A percentile compares a stretch with the other conserved stretches of the same genome.
These are phyloP conservation scores for Tiliacea citrago DNA, from an alignment of 2,888 invertebrate genomes.

Conservation along the genomic window DNA sequence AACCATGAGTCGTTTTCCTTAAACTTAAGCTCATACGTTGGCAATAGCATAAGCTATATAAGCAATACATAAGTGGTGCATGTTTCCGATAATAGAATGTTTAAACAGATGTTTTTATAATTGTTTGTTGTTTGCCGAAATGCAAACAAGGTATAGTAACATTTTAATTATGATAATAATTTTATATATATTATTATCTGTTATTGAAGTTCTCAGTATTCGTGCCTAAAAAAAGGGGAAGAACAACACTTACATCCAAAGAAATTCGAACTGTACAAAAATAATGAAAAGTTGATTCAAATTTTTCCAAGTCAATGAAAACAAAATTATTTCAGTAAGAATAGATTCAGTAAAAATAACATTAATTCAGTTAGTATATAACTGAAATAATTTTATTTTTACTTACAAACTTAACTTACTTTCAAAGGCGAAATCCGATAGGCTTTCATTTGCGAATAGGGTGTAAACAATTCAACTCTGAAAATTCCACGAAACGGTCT, in stretches of 20 bases:
- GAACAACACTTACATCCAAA: not conserved
- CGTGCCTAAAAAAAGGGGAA: not conserved
- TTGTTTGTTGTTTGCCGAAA: conserved; percentile 8
- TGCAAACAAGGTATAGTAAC: not conserved
- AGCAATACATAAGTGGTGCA: conserved; percentile 2
- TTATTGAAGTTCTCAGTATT: not conserved
- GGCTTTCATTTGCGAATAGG: not conserved
- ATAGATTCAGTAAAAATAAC: no score
- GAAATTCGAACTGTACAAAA: not conserved
- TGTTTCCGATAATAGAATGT: not conserved
- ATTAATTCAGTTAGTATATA: no score
- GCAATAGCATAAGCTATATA: not conserved
- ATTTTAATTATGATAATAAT: not conserved
- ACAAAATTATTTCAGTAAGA: not conserved
- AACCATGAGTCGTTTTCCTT: conserved; percentile 33
- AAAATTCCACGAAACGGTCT: not conserved
- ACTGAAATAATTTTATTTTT: not conserved
- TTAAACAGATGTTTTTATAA: not conserved
- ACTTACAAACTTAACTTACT: not conserved
- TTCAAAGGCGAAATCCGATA: not conserved
- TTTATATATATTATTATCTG: no score
- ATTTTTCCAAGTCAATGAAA: no score
- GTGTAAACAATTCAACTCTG: not conserved
- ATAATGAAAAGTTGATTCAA: not conserved
- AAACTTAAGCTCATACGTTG: conserved; percentile 14